Conservation (phyloP, 30 jellyfish, hydroid and myxozoan genomes). For the Cassiopea andromeda region DNA sequence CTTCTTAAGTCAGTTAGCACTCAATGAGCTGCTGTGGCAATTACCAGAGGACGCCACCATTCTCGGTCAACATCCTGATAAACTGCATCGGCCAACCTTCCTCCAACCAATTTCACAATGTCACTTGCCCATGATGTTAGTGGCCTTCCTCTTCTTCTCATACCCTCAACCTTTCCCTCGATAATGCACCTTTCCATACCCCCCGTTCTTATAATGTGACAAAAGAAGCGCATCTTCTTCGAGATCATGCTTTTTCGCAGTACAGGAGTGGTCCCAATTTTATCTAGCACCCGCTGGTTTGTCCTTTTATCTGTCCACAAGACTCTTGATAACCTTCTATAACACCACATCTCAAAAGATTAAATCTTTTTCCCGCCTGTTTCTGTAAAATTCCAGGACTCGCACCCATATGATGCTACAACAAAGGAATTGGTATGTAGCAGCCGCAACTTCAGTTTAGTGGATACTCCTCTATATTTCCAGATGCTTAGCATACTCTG, state of each 20-base stretch:
- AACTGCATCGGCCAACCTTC: constrained; percentile 44
- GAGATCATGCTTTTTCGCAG: constrained; percentile 22
- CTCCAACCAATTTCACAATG: constrained; percentile 43
- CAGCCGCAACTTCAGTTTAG: background rate
- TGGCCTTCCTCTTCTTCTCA: constrained; percentile 52
- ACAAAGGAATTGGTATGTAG: background rate
- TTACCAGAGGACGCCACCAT: constrained; percentile 46
- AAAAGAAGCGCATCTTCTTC: constrained; percentile 22
- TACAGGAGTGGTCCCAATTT: constrained; percentile 14
- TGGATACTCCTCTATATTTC: background rate
- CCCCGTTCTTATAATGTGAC: constrained; percentile 42
- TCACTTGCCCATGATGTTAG: constrained; percentile 23
- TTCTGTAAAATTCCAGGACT: constrained; percentile 5
- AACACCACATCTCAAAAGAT: background rate
- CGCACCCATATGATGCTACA: constrained; percentile 16
- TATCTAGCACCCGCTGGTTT: background rate
- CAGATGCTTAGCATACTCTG: background rate
- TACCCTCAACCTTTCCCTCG: constrained; percentile 47
- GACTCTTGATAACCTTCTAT: background rate
- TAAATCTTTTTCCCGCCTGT: background rate
- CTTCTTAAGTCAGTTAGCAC: constrained; percentile 32
- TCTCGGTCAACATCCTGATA: constrained; percentile 45
- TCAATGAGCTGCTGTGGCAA: constrained; percentile 38
- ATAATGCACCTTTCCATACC: constrained; percentile 49
- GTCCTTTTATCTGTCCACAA: constrained; percentile 7